Conservation (phyloP, 2,888 invertebrate genomes). For the Acleris laterana region DNA sequence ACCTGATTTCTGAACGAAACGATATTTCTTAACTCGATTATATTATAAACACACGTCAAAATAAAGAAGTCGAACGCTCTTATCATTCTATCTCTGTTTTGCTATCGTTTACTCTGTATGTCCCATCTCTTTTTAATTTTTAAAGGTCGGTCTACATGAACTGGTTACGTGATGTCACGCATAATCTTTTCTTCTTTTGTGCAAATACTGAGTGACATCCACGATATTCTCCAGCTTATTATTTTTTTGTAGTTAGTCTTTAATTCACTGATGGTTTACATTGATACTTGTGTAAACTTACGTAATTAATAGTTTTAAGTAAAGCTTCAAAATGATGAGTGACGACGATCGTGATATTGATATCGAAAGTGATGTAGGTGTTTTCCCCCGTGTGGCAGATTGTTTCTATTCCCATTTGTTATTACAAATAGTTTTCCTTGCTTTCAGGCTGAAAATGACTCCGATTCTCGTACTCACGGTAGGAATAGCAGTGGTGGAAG, state of each 20-base stretch:
- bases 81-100: constrained; percentile 18
- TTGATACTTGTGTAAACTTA: constrained; percentile 45
- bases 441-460: constrained; percentile 91
- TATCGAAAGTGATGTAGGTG: constrained; percentile 96
- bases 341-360: constrained; percentile 98
- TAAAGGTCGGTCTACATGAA: constrained; percentile 21
- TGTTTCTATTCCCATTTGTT: constrained; percentile 49
- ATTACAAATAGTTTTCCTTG: constrained; percentile 45
- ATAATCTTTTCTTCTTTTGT: constrained; percentile 32
- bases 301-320: constrained; percentile 40
- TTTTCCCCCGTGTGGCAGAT: constrained; percentile 40
- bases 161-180: constrained; percentile 23
- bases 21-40: no score
- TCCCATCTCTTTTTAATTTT: constrained; percentile 12
- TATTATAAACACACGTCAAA: not conserved
- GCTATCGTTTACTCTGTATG: not conserved
- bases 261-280: constrained; percentile 53
- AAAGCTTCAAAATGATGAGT: constrained; percentile 87
- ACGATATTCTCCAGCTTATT: constrained; percentile 21
- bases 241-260: constrained; percentile 22
- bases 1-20: no score
- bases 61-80: constrained; percentile 3
- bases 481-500: constrained; percentile 87
- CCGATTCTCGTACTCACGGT: constrained; percentile 87
- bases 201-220: constrained; percentile 34